Evolutionary conservation across 2,797 vertebrate genomes (phyloP), one percentile per base, ranked within the genome.

Genomic region (Anguilla pacifica): DNA sequence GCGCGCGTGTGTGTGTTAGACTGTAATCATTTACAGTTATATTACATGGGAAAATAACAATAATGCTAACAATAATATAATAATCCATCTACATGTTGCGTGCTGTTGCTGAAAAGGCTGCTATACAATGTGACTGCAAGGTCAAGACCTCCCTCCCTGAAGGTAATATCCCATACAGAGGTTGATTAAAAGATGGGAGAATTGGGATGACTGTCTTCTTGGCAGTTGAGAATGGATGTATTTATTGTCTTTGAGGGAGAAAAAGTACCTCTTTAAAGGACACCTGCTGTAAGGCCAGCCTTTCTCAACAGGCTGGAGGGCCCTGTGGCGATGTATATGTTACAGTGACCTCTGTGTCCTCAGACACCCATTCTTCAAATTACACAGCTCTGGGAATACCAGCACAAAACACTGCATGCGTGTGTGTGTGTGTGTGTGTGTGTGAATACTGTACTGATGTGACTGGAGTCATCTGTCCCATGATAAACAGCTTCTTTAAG

Each of bases 171-270:
- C 25, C 0, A 81, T n/a, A 81, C 19, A 81, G 22, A 22, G 7
- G 7, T 81, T n/a, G 1, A 19, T 46, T 51, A 9, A 81, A 46
- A 81, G 4, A 51, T 25, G 39, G 72, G 39, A 15, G 35, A 49
- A 49, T 35, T 19, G 57, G 85, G 74, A 88, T 90, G 90, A 91
- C 88, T 89, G 85, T 46, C 72, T 35, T 17, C 35, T 61, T 84
- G 46, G 15, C 72, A 77, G 31, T 77, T 77, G 25, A 67, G 55
- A 89, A 43, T 57, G 19, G 74, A 74, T 70, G 74, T 87, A 28
- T 87, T 79, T 55, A 70, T 53, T 28, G 55, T 22, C 25, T 39
- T 43, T 57, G 85, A 67, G 87, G 72, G 49, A 84, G 57, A 57
- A 72, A 84, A 82, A 82, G 22, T 43, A 64, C 22, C 13, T 25